Evolutionary conservation across 30 jellyfish, hydroid and myxozoan species (phyloP).

Genomic region (Rhopilema esculentum): DNA sequence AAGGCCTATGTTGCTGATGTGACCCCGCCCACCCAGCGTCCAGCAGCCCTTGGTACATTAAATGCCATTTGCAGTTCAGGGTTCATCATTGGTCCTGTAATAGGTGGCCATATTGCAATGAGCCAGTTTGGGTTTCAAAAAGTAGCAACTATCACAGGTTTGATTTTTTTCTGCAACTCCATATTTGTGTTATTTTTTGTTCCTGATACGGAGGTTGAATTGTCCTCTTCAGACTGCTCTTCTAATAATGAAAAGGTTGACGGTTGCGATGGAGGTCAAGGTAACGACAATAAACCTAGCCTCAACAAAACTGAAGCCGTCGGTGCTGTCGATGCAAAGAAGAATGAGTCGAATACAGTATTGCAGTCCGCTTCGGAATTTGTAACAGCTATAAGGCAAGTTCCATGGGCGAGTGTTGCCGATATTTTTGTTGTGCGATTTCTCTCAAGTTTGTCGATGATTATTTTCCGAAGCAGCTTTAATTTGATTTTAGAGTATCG

Average conservation of each 20-base stretch:
- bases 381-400: slow-evolving; percentile 47
- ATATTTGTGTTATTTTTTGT: slow-evolving; percentile 37
- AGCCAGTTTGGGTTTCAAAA: slow-evolving; percentile 77
- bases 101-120: slow-evolving; percentile 87
- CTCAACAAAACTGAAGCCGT: slow-evolving; percentile 11
- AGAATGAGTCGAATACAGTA: not conserved
- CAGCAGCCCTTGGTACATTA: slow-evolving; percentile 86
- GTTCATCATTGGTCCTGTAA: slow-evolving; percentile 90
- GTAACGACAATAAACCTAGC: too few relatives aligned
- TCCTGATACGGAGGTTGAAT: slow-evolving; percentile 10
- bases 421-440: slow-evolving; percentile 85
- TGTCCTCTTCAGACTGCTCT: not conserved
- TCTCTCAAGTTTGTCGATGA: slow-evolving; percentile 79
- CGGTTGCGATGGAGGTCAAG: not conserved
- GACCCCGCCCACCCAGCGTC: slow-evolving; percentile 69
- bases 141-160: slow-evolving; percentile 81
- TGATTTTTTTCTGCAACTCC: slow-evolving; percentile 75
- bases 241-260: slow-evolving; percentile 1
- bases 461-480: slow-evolving; percentile 85
- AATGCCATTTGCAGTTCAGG: slow-evolving; percentile 90
- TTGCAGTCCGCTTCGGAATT: slow-evolving; percentile 28
- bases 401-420: slow-evolving; percentile 85
- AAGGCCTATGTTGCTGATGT: slow-evolving; percentile 88
- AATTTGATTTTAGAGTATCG: slow-evolving; percentile 79
- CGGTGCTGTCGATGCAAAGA: not conserved